phyloP scores from a whole-genome alignment of 2,888 invertebrate species.

The Andrena haemorrhoa region DNA sequence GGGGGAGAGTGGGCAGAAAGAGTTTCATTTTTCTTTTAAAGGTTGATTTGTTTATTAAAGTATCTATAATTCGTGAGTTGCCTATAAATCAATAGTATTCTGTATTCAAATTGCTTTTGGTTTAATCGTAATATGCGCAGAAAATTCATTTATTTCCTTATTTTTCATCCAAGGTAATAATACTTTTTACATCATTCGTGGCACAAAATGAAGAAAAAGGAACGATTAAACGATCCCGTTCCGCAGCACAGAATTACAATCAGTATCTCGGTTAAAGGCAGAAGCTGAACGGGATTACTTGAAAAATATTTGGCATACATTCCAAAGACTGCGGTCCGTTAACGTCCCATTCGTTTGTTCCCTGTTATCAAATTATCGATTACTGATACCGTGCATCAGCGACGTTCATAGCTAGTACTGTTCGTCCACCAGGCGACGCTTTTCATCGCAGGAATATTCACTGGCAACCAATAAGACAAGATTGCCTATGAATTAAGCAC shows the following conservation, averaged over 20 bases:
- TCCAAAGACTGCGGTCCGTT: background rate
- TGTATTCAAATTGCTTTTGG: too few species aligned
- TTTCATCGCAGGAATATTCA: conserved; percentile 23
- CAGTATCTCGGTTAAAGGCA: background rate
- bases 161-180: too few species aligned
- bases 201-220: too few species aligned
- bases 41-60: too few species aligned
- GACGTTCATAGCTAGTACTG: conserved; percentile 19
- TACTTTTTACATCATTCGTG: too few species aligned
- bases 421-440: conserved; percentile 1
- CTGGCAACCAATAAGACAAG: conserved; percentile 11
- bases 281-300: background rate
- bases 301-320: background rate
- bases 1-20: too few species aligned
- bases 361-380: conserved; percentile 32
- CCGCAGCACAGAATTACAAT: background rate
- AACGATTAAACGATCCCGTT: too few species aligned
- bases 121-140: too few species aligned
- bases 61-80: too few species aligned
- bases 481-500: background rate
- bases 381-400: conserved; percentile 18
- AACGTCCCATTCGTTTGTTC: conserved; percentile 1
- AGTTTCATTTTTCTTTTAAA: too few species aligned
- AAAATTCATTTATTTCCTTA: too few species aligned
- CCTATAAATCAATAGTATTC: too few species aligned